A percentile compares a stretch with the other conserved stretches of the same genome.
These are phyloP conservation scores for Spodoptera littoralis DNA, from an alignment of 2,888 invertebrate genomes.

Conservation along the genomic window DNA sequence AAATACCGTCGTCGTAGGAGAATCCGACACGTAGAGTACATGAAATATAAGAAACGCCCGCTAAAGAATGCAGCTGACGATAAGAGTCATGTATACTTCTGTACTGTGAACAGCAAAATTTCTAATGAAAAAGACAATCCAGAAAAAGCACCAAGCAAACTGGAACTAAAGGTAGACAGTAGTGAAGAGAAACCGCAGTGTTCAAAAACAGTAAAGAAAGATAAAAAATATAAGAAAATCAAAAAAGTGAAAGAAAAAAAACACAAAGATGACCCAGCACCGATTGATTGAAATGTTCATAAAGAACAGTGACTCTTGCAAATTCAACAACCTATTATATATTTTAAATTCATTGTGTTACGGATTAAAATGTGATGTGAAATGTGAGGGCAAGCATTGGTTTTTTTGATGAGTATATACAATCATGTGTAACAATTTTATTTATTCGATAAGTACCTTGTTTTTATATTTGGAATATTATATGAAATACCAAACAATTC, in stretches of 20 bases:
- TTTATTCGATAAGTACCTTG: background rate
- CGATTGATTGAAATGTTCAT: background rate
- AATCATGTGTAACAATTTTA: conserved; percentile 3
- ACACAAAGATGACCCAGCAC: background rate
- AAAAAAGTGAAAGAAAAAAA: background rate
- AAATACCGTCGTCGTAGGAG: conserved; percentile 5
- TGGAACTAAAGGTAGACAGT: background rate
- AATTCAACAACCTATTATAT: conserved; percentile 7
- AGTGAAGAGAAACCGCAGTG: conserved; percentile 13
- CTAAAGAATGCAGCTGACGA: background rate
- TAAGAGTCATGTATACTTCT: conserved; percentile 15
- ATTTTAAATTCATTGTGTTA: conserved; percentile 4
- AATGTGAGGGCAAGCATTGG: conserved; percentile 5
- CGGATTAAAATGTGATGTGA: conserved; percentile 16
- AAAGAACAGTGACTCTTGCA: conserved; percentile 7
- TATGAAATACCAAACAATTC: conserved; percentile 1
- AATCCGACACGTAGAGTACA: conserved; percentile 36
- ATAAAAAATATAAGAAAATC: background rate
- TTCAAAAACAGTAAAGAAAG: conserved; percentile 14
- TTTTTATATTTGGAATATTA: background rate
- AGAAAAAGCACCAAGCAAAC: background rate
- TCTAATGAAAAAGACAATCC: background rate
- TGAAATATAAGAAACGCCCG: conserved; percentile 16
- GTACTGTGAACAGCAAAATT: conserved; percentile 4
- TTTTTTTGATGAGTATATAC: conserved; percentile 9